Evolutionary conservation across 2,888 invertebrate species (phyloP).

Genomic region (Rhagium mordax): DNA sequence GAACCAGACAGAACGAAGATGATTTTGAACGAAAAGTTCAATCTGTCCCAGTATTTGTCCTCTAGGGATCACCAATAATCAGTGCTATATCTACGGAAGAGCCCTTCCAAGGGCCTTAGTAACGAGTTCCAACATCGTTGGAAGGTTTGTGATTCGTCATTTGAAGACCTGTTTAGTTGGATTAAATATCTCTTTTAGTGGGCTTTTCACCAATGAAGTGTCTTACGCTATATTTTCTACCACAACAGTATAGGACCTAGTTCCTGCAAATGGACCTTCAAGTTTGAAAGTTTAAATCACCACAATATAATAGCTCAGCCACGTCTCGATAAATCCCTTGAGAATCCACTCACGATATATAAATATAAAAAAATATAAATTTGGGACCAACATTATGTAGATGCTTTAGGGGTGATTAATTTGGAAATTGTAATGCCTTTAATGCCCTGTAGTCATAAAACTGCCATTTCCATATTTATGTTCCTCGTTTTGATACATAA

Average conservation of each 20-base stretch:
- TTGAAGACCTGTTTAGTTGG: too few relatives aligned
- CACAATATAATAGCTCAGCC: neutral
- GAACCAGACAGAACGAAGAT: too few relatives aligned
- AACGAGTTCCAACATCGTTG: too few relatives aligned
- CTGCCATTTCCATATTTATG: constrained; percentile 29
- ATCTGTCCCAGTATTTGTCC: too few relatives aligned
- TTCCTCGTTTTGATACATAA: constrained; percentile 19
- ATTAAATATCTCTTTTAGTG: too few relatives aligned
- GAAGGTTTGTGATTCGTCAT: neutral
- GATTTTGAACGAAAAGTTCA: too few relatives aligned
- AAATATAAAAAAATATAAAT: constrained; percentile 19
- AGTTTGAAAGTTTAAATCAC: neutral
- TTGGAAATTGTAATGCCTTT: constrained; percentile 28
- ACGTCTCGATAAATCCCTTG: neutral
- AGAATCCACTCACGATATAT: neutral
- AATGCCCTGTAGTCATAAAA: constrained; percentile 10
- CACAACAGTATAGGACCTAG: neutral
- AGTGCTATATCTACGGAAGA: too few relatives aligned
- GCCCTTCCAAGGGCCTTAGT: too few relatives aligned
- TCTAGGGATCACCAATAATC: too few relatives aligned
- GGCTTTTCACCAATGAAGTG: too few relatives aligned
- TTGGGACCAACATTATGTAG: neutral
- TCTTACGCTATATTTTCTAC: too few relatives aligned
- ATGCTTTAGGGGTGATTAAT: constrained; percentile 21
- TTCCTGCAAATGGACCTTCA: neutral